phyloP scores from a whole-genome alignment of 2,113 vertebrate species.

The Ia io region DNA sequence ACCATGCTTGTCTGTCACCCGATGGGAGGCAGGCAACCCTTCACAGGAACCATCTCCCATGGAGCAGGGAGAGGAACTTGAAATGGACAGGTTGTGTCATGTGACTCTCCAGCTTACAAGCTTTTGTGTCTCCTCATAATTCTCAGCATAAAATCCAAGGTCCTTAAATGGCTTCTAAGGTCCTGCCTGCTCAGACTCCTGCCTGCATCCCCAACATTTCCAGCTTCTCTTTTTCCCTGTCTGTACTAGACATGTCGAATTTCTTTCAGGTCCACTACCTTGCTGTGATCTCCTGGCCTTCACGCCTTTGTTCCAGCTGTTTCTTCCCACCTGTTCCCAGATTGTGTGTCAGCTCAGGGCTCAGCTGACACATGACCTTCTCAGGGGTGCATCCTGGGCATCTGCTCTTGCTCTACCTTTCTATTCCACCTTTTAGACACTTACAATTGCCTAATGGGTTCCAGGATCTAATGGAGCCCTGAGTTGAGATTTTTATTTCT shows the following conservation, averaged over 20 bases:
- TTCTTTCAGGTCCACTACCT: background rate
- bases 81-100: background rate
- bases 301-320: accelerated
- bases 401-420: background rate
- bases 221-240: background rate
- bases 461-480: background rate
- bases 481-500: background rate
- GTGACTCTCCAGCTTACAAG: background rate
- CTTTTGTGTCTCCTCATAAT: background rate
- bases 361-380: background rate
- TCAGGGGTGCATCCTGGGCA: background rate
- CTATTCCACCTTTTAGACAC: background rate
- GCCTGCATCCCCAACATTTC: accelerated
- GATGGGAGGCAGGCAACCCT: accelerated
- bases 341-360: background rate
- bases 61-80: background rate
- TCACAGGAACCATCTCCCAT: background rate
- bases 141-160: background rate
- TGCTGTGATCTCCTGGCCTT: background rate
- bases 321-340: background rate
- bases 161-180: too few relatives aligned
- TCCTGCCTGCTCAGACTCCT: background rate
- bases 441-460: background rate
- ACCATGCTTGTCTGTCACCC: background rate
- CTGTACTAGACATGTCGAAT: too few relatives aligned